Percentiles rank a stretch among this genome's conserved stretches.
Evolutionary conservation across 2,797 vertebrate genomes (phyloP).

Genomic region (Chaunax sp.): DNA sequence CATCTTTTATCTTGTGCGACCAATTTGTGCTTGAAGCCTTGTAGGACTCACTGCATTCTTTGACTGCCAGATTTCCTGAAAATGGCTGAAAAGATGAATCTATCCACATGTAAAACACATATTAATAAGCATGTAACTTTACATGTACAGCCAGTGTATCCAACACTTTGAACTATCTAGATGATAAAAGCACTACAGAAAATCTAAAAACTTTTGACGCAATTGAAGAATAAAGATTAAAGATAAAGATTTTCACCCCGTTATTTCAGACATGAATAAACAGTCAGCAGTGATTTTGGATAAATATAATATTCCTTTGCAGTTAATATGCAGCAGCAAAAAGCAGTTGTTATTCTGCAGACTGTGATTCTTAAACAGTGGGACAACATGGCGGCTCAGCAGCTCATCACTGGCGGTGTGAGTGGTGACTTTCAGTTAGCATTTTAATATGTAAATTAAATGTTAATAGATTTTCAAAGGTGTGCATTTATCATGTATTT

Average conservation of each 20-base stretch:
- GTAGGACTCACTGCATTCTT: too few relatives aligned
- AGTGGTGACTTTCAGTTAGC: slow-evolving; percentile 49
- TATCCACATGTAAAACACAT: too few relatives aligned
- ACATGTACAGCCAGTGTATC: too few relatives aligned
- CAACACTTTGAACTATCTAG: too few relatives aligned
- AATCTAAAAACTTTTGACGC: too few relatives aligned
- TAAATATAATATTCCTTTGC: slow-evolving; percentile 32
- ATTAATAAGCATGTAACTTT: too few relatives aligned
- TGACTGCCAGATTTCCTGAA: too few relatives aligned
- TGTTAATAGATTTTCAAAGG: slow-evolving; percentile 66
- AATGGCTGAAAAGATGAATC: too few relatives aligned
- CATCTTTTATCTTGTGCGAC: too few relatives aligned
- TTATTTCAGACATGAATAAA: slow-evolving; percentile 8
- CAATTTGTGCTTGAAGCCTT: too few relatives aligned
- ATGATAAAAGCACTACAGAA: too few relatives aligned
- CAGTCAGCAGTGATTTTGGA: slow-evolving; percentile 9
- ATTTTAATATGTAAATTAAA: slow-evolving; percentile 72
- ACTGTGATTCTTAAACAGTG: slow-evolving; percentile 17
- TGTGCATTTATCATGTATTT: slow-evolving; percentile 57
- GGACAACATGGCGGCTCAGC: slow-evolving; percentile 34
- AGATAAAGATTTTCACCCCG: neutral
- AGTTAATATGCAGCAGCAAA: slow-evolving; percentile 26
- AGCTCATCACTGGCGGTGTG: slow-evolving; percentile 41
- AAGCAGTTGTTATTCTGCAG: slow-evolving; percentile 40
- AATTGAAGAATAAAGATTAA: too few relatives aligned